Evolutionary conservation across 2,113 vertebrate species (phyloP).

Genomic region (Limnothrissa miodon): DNA sequence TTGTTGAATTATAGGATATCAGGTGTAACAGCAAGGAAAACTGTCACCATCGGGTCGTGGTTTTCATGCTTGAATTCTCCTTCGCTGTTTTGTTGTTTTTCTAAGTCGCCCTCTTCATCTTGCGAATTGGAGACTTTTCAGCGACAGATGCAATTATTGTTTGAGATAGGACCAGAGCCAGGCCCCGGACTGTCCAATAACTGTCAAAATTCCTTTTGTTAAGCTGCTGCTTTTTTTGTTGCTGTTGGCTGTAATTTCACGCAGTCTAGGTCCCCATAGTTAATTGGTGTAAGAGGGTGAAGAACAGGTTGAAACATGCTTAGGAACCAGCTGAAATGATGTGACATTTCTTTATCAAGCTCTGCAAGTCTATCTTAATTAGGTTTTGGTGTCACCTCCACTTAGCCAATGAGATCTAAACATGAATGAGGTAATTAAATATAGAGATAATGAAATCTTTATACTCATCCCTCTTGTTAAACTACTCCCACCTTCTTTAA

Average conservation of each 20-base stretch:
- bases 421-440: conserved; percentile 40
- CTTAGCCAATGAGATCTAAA: conserved; percentile 45
- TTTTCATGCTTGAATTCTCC: conserved; percentile 52
- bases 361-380: conserved; percentile 80
- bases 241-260: conserved; percentile 79
- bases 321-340: conserved; percentile 80
- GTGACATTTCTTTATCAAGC: conserved; percentile 79
- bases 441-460: conserved; percentile 45
- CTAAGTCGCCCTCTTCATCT: conserved; percentile 36
- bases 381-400: conserved; percentile 49
- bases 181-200: conserved; percentile 62
- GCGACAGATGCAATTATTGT: conserved; percentile 65
- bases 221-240: conserved; percentile 71
- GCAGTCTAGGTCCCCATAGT: conserved; percentile 79
- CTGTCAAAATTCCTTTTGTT: conserved; percentile 78
- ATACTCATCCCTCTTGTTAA: conserved; percentile 38
- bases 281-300: conserved; percentile 86
- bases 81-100: conserved; percentile 44
- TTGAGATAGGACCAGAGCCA: conserved; percentile 50
- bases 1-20: conserved; percentile 24
- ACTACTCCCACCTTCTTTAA: neutral
- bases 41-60: conserved; percentile 44
- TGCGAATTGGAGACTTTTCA: conserved; percentile 37
- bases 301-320: conserved; percentile 76
- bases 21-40: conserved; percentile 38